These are phyloP conservation scores for Antitype chi DNA, from an alignment of 2,888 invertebrate species.

Conservation along the genomic window DNA sequence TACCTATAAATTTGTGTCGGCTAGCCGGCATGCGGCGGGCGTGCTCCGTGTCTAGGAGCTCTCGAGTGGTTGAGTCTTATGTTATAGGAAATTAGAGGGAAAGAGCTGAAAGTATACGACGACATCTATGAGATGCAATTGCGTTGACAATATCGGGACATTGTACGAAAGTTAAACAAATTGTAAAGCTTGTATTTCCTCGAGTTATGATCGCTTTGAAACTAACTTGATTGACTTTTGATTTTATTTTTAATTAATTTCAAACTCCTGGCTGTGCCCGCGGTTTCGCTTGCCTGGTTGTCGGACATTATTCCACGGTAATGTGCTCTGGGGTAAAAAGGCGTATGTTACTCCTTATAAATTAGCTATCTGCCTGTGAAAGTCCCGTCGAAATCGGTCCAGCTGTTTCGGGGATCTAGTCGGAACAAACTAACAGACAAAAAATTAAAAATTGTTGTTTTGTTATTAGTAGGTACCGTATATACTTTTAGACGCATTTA, in stretches of 20 bases:
- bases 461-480: too few relatives aligned
- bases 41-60: slow-evolving; percentile 83
- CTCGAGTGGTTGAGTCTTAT: slow-evolving; percentile 74
- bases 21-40: slow-evolving; percentile 83
- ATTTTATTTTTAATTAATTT: not conserved
- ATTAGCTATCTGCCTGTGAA: too few relatives aligned
- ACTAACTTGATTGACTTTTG: not conserved
- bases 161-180: not conserved
- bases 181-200: not conserved
- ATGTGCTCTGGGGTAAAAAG: too few relatives aligned
- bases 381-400: too few relatives aligned
- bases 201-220: not conserved
- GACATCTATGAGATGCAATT: not conserved
- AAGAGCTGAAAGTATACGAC: slow-evolving; percentile 40
- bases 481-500: too few relatives aligned
- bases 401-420: too few relatives aligned
- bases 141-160: not conserved
- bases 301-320: too few relatives aligned
- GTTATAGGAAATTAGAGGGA: slow-evolving; percentile 71
- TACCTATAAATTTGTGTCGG: slow-evolving; percentile 91
- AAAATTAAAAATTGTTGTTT: too few relatives aligned
- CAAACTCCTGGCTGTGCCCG: not conserved
- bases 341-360: too few relatives aligned
- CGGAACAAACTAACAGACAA: too few relatives aligned
- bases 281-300: too few relatives aligned